Percentiles rank a stretch among this genome's conserved stretches.
These are phyloP conservation scores for Pogonocichla stellata DNA, from an alignment of 2,113 vertebrate species.

Conservation along the genomic window DNA sequence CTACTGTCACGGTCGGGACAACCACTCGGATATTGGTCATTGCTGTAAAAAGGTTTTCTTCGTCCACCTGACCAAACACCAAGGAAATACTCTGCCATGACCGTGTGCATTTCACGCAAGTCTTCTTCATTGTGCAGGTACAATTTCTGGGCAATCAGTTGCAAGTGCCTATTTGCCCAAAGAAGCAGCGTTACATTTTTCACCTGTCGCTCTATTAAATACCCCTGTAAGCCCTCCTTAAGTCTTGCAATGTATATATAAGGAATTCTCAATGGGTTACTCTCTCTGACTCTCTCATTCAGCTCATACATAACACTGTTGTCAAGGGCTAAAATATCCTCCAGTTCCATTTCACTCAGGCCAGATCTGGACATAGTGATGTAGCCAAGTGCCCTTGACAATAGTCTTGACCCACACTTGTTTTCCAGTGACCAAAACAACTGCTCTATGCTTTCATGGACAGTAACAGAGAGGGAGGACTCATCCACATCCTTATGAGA, in stretches of 20 bases:
- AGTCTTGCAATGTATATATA: constrained; percentile 91
- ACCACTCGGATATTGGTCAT: constrained; percentile 80
- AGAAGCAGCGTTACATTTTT: constrained; percentile 91
- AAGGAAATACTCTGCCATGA: constrained; percentile 95
- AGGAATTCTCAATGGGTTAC: constrained; percentile 89
- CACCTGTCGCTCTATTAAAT: constrained; percentile 92
- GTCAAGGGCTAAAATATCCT: constrained; percentile 95
- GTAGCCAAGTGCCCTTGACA: constrained; percentile 93
- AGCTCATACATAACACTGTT: constrained; percentile 92
- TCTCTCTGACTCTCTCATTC: constrained; percentile 79
- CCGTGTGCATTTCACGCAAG: constrained; percentile 93
- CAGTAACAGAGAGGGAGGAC: constrained; percentile 90
- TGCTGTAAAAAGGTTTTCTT: constrained; percentile 90
- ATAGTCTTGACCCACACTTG: constrained; percentile 86
- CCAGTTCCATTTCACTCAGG: constrained; percentile 93
- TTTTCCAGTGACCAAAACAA: constrained; percentile 93
- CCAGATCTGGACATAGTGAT: constrained; percentile 96
- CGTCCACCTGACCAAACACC: constrained; percentile 95
- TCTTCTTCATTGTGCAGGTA: constrained; percentile 90
- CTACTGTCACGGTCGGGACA: constrained; percentile 83
- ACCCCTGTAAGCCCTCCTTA: constrained; percentile 93
- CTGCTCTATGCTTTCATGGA: constrained; percentile 97
- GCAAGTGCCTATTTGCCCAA: constrained; percentile 96
- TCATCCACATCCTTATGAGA: constrained; percentile 98
- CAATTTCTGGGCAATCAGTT: constrained; percentile 95